Evolutionary conservation across 2,113 vertebrate species (phyloP), one percentile per base, ranked within the genome.

Genomic region (Albula goreensis): DNA sequence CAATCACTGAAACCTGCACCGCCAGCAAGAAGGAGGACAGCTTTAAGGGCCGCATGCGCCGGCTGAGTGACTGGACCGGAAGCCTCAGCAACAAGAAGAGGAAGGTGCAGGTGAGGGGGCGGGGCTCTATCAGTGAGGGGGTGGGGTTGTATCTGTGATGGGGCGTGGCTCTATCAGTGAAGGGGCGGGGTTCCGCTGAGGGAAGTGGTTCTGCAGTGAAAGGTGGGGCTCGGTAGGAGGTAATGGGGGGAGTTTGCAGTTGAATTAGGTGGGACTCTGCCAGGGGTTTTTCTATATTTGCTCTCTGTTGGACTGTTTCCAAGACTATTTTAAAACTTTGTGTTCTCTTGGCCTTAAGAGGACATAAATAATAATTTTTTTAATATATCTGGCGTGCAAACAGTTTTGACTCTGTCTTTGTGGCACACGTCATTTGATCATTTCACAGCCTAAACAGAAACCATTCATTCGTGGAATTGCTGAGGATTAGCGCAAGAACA

Each of bases 31-130:
- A 97, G 92, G 98, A 97, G 86, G 96, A 94, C 85, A 96, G 96
- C 0, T 92, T 99, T 85, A 98, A 97, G 93, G 97, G 93, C 90
- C 94, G 97, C 51, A 98, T 99, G 91, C 94, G 97, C 4, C 96
- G 97, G 63, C 94, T 99, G 90, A 99, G 98, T 78, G 97, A 99
- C 93, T 99, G 98, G 98, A 99, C 98, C 0, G 98, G 98, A 57
- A 99, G 98, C 92, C 95, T 99, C 83, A 98, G 96, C 0, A 95
- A 97, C 80, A 99, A 97, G 93, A 99, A 98, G 53, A 96, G 96
- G 91, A 98, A 96, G 88, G 94, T 97, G 50, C 97, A 98, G 96
- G 98, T 99, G 88, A 88, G 93, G 50, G 0, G 7, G 4, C 0
- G 41, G 2, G 48, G 31, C 7, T 41, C 0, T 10, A 9, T 7